Conservation (phyloP, 2,888 invertebrate species). For the Syrista parreyssii region DNA sequence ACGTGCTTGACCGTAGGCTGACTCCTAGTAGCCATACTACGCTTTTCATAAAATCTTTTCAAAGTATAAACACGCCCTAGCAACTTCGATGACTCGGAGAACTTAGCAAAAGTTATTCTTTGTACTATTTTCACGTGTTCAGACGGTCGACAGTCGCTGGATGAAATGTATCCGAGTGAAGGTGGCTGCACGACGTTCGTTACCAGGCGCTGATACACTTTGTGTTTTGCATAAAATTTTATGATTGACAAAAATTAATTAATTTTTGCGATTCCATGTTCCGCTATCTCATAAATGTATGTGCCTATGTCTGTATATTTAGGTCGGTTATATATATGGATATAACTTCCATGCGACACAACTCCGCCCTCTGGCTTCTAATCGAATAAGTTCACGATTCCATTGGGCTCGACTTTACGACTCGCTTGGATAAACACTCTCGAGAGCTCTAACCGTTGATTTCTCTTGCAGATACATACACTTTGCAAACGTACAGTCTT, state of each 20-base stretch:
- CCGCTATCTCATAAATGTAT: neutral
- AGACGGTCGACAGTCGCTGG: neutral
- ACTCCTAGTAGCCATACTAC: neutral
- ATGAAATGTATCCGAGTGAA: neutral
- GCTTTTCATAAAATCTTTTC: neutral
- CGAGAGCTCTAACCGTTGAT: neutral
- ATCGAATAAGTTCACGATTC: neutral
- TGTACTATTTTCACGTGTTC: neutral
- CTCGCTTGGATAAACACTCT: neutral
- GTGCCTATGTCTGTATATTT: neutral
- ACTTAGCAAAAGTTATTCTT: neutral
- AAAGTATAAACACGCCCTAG: neutral
- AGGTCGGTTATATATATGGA: neutral
- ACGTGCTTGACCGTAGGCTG: neutral
- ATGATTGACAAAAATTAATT: neutral
- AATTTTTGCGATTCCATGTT: neutral
- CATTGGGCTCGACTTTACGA: neutral
- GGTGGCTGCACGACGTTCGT: neutral
- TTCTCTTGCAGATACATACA: neutral
- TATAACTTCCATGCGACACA: neutral
- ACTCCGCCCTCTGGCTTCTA: neutral
- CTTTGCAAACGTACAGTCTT: neutral
- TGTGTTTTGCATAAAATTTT: neutral
- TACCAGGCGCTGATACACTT: no score
- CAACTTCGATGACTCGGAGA: neutral